These are phyloP conservation scores for Neosilurus mollespiculum DNA, from an alignment of 2,797 vertebrate genomes.

Conservation along the genomic window DNA sequence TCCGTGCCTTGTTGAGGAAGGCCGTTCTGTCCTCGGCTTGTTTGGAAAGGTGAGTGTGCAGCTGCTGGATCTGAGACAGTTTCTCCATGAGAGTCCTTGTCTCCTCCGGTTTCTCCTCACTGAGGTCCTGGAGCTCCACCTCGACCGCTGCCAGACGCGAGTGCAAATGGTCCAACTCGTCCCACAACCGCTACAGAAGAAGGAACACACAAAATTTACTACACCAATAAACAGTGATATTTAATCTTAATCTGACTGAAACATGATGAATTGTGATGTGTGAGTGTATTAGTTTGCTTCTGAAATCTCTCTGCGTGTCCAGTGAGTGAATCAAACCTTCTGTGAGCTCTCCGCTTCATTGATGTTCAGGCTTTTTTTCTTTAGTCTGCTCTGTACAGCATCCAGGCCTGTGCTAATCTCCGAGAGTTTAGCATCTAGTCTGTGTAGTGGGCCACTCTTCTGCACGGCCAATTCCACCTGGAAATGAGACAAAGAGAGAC, in stretches of 20 bases:
- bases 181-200: slow-evolving; percentile 80
- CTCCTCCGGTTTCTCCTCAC: slow-evolving; percentile 78
- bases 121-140: slow-evolving; percentile 83
- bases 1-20: slow-evolving; percentile 85
- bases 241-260: not conserved
- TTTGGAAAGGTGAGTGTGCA: slow-evolving; percentile 80
- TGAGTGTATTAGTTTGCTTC: not conserved
- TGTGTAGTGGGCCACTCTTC: slow-evolving; percentile 76
- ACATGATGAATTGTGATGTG: not conserved
- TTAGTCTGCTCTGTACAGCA: slow-evolving; percentile 78
- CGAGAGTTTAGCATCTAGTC: slow-evolving; percentile 77
- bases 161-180: slow-evolving; percentile 87
- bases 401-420: slow-evolving; percentile 80
- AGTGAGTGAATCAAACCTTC: slow-evolving; percentile 76
- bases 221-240: not conserved
- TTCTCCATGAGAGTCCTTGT: slow-evolving; percentile 78
- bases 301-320: not conserved
- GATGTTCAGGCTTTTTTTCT: slow-evolving; percentile 77
- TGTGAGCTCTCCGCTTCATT: slow-evolving; percentile 81
- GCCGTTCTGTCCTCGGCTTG: slow-evolving; percentile 84
- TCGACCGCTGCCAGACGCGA: slow-evolving; percentile 82
- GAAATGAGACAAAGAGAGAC: not conserved
- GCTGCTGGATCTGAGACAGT: slow-evolving; percentile 78
- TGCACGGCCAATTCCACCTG: slow-evolving; percentile 67
- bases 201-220: not conserved